Evolutionary conservation across 1,140 invertebrate species (phyloP).

Genomic region (Parapsyche elsis): DNA sequence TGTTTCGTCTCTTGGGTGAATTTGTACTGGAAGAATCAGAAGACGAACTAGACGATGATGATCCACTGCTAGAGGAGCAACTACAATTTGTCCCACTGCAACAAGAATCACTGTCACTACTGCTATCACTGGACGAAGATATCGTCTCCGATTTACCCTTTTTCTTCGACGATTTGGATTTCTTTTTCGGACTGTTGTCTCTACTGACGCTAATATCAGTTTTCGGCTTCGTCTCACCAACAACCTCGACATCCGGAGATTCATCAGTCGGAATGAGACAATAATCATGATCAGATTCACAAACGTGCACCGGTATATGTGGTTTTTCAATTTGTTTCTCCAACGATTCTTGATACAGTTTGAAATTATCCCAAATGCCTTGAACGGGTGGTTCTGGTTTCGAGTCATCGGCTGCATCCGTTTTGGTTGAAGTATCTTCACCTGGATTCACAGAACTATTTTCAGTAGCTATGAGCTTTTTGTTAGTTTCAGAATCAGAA

Average conservation of each 20-base stretch:
- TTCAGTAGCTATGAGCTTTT: background rate
- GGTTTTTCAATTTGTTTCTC: conserved; percentile 66
- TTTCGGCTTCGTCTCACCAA: conserved; percentile 53
- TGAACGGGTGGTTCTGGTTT: conserved; percentile 64
- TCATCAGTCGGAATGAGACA: conserved; percentile 67
- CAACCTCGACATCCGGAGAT: conserved; percentile 30
- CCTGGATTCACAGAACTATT: background rate
- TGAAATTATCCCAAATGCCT: conserved; percentile 87
- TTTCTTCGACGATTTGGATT: conserved; percentile 63
- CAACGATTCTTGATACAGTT: conserved; percentile 72
- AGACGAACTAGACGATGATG: conserved; percentile 77
- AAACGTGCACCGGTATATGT: conserved; percentile 67
- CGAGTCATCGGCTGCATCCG: conserved; percentile 52
- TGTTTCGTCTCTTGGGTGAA: conserved; percentile 62
- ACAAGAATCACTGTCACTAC: conserved; percentile 79
- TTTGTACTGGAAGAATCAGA: conserved; percentile 69
- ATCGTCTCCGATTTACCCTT: conserved; percentile 58
- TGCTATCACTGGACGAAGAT: conserved; percentile 76
- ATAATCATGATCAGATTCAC: conserved; percentile 76
- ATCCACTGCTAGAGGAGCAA: conserved; percentile 75
- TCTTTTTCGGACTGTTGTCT: conserved; percentile 63
- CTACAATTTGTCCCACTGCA: conserved; percentile 84
- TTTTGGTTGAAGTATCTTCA: background rate
- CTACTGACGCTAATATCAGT: conserved; percentile 55
- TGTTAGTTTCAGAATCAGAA: conserved; percentile 71